Evolutionary conservation across 1,140 invertebrate genomes (phyloP).

Genomic region (Scylla paramamosain): DNA sequence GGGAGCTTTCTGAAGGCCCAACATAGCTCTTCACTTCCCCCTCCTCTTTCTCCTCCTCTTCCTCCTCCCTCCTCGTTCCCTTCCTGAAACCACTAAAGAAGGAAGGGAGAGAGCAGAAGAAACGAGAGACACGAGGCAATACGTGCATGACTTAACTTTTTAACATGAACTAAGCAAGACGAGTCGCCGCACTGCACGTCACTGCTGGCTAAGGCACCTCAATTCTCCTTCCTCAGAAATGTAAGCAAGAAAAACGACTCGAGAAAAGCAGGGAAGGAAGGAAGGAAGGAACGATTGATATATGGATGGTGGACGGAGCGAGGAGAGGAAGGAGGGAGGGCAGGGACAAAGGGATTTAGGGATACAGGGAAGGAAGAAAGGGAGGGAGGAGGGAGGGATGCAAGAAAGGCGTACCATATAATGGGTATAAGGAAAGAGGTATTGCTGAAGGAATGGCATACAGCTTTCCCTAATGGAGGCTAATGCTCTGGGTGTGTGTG

Average conservation of each 20-base stretch:
- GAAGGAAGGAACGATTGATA: too few relatives aligned
- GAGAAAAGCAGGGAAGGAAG: too few relatives aligned
- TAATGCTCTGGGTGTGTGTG: not conserved
- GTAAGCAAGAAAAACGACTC: too few relatives aligned
- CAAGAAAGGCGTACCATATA: not conserved
- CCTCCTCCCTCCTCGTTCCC: not conserved
- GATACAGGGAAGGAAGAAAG: not conserved
- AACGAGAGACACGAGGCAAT: not conserved
- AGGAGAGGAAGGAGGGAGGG: not conserved
- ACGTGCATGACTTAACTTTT: too few relatives aligned
- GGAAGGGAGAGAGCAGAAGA: not conserved
- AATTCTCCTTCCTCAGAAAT: too few relatives aligned
- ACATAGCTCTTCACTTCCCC: slow-evolving; percentile 1
- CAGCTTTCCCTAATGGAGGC: not conserved
- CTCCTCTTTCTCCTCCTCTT: not conserved
- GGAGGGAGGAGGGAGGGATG: too few relatives aligned
- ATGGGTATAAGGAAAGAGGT: not conserved
- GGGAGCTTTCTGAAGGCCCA: not conserved
- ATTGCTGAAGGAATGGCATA: not conserved
- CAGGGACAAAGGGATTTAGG: not conserved
- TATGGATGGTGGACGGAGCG: not conserved
- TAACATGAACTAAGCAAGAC: too few relatives aligned
- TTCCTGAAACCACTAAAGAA: not conserved
- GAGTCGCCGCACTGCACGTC: too few relatives aligned
- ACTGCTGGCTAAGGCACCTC: too few relatives aligned